phyloP scores from a whole-genome alignment of 1,140 invertebrate genomes.

The Pantala flavescens region DNA sequence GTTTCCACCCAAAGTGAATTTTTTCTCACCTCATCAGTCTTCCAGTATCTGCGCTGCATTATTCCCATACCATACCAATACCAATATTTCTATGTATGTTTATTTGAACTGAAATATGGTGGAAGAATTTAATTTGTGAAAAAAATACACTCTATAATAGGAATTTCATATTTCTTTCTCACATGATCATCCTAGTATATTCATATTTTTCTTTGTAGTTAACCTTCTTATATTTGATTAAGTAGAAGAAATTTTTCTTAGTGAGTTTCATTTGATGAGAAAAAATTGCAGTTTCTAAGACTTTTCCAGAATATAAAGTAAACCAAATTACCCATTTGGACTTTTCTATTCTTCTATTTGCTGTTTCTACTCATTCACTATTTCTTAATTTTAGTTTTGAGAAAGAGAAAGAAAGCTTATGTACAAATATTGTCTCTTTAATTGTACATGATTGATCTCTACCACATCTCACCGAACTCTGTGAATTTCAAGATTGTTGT shows the following conservation, averaged over 20 bases:
- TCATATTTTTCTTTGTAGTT: too few relatives aligned
- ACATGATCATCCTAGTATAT: too few relatives aligned
- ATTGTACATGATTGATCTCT: too few relatives aligned
- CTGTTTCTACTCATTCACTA: neutral
- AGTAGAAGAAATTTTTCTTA: neutral
- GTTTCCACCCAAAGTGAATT: neutral
- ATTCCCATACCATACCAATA: neutral
- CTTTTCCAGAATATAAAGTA: neutral
- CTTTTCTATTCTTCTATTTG: constrained; percentile 7
- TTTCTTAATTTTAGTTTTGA: constrained; percentile 4
- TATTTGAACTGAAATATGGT: too few relatives aligned
- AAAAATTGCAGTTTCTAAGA: neutral
- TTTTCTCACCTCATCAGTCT: constrained; percentile 2
- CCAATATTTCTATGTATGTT: neutral
- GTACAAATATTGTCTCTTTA: too few relatives aligned
- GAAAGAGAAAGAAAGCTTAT: too few relatives aligned
- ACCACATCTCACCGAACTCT: too few relatives aligned
- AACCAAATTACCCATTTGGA: constrained; percentile 4
- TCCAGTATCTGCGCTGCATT: neutral
- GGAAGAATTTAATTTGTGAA: too few relatives aligned
- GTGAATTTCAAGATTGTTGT: constrained; percentile 2
- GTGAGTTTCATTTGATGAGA: neutral
- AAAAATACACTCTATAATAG: too few relatives aligned
- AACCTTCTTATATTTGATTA: neutral
- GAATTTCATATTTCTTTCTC: too few relatives aligned